Conservation (phyloP, 2,888 invertebrate genomes). For the Ecliptopera silaceata region DNA sequence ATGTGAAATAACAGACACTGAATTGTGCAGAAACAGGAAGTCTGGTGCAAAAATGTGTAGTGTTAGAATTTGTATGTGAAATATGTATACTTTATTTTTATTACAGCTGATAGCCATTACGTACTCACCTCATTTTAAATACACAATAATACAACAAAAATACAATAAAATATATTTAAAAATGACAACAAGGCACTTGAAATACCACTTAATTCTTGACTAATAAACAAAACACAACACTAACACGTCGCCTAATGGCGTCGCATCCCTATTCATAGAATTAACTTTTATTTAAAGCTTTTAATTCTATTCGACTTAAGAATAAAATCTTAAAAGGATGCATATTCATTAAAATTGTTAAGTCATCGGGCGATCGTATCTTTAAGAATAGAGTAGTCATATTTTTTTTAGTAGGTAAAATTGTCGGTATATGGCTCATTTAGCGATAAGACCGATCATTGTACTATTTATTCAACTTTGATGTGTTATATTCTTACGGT, state of each 20-base stretch:
- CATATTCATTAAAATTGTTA: conserved; percentile 64
- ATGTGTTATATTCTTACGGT: too few relatives aligned
- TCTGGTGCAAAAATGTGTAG: not conserved
- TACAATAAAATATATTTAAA: not conserved
- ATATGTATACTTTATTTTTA: not conserved
- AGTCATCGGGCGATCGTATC: conserved; percentile 69
- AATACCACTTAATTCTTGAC: not conserved
- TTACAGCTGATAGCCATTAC: not conserved
- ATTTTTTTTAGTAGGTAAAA: too few relatives aligned
- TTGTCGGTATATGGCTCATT: too few relatives aligned
- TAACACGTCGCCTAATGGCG: not conserved
- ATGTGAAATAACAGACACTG: too few relatives aligned
- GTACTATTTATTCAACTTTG: not conserved
- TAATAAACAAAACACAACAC: not conserved
- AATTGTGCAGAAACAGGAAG: too few relatives aligned
- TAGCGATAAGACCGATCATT: too few relatives aligned
- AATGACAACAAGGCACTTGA: conserved; percentile 18
- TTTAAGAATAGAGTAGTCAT: conserved; percentile 39
- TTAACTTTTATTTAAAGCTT: conserved; percentile 18
- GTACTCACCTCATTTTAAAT: conserved; percentile 17
- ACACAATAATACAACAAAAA: too few relatives aligned
- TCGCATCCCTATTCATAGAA: conserved; percentile 1
- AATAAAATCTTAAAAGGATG: conserved; percentile 32
- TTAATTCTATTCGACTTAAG: conserved; percentile 44
- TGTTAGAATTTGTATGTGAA: not conserved